These are phyloP conservation scores for Pteruthius melanotis DNA, from an alignment of 2,113 vertebrate species.

Conservation along the genomic window DNA sequence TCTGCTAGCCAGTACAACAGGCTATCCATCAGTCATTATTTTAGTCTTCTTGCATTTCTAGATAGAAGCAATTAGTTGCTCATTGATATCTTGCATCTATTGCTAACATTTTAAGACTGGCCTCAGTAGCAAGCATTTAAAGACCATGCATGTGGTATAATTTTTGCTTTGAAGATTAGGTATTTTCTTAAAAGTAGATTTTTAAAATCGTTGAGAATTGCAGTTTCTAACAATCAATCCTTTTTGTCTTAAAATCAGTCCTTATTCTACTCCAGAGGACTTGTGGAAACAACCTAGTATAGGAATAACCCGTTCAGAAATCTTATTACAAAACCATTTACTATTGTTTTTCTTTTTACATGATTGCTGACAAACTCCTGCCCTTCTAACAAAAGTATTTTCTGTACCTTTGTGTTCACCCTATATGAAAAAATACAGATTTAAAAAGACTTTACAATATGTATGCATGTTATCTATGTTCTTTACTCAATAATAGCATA, in stretches of 20 bases:
- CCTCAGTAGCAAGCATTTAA: background rate
- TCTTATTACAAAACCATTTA: background rate
- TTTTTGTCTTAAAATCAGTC: background rate
- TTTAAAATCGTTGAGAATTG: background rate
- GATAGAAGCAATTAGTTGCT: background rate
- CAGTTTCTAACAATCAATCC: background rate
- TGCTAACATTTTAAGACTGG: background rate
- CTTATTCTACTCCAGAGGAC: background rate
- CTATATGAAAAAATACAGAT: background rate
- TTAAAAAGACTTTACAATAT: background rate
- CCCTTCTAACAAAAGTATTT: background rate
- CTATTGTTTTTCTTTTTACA: background rate
- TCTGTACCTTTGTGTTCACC: background rate
- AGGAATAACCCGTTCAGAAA: background rate
- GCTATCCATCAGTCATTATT: background rate
- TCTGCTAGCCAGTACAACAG: background rate
- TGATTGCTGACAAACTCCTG: background rate
- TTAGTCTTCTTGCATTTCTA: background rate
- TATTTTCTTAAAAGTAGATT: background rate
- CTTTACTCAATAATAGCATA: background rate
- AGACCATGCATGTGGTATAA: background rate
- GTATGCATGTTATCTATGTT: slow-evolving; percentile 1
- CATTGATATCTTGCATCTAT: background rate
- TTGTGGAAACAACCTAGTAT: background rate
- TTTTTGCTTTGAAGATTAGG: background rate